Evolutionary conservation across 2,888 invertebrate genomes (phyloP), one percentile per base, ranked within the genome.

Genomic region (Meghimatium bilineatum): DNA sequence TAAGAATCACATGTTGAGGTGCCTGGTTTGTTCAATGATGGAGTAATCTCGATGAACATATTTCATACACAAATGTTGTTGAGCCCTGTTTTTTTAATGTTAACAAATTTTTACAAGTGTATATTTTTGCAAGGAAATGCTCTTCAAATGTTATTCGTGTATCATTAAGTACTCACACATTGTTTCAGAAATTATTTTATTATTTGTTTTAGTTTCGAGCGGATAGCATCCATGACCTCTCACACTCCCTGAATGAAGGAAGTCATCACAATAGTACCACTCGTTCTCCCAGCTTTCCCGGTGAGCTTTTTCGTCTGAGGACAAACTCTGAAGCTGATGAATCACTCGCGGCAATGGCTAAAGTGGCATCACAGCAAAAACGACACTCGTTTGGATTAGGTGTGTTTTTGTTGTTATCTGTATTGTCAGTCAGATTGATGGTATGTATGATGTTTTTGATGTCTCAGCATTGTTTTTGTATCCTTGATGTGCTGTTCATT

Each of bases 151-250:
- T n/a, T n/a, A n/a, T n/a, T n/a, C n/a, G n/a, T n/a, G n/a, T n/a
- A n/a, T n/a, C n/a, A n/a, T n/a, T n/a, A n/a, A n/a, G n/a, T 44
- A 44, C 44, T 44, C 44, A 44, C 44, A n/a, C n/a, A n/a, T n/a
- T n/a, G n/a, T n/a, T n/a, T 56, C 10, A 63, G n/a, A n/a, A 63
- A 23, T n/a, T 66, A 14, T 32, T 32, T 8, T 32, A 32, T 66
- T 29, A 32, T 66, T 63, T 85, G 86, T 87, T 88, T 26, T 89
- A 93, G 92, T 87, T 92, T 71, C 90, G 93, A 77, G 91, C 93
- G 52, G 93, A 94, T 87, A 93, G 93, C 86, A 91, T 91, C 23
- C 91, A 90, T 72, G 92, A 92, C 84, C 86, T 93, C 29, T 89
- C 92, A 23, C 86, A 87, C 69, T 84, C 85, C 52, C 63, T 83